These are phyloP conservation scores for Silurus meridionalis DNA, from an alignment of 2,113 vertebrate species.

Conservation along the genomic window DNA sequence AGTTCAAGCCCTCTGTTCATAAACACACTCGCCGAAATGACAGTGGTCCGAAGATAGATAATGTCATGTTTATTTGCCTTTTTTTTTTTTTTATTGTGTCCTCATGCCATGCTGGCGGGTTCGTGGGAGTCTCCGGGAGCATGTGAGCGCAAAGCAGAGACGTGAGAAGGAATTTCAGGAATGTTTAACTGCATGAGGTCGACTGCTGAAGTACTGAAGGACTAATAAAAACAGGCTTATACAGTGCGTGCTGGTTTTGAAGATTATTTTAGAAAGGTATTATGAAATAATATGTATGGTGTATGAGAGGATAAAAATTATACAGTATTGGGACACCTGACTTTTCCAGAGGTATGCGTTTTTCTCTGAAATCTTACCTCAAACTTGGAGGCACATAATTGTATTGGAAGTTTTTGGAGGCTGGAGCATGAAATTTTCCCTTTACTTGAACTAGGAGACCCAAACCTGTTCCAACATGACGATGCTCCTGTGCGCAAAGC, in stretches of 20 bases:
- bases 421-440: too few relatives aligned
- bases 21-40: not conserved
- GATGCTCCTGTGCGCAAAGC: too few relatives aligned
- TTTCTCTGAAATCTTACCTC: too few relatives aligned
- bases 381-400: too few relatives aligned
- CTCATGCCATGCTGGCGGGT: conserved; percentile 13
- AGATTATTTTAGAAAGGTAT: not conserved
- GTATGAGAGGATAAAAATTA: too few relatives aligned
- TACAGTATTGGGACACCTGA: too few relatives aligned
- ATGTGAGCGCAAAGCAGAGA: conserved; percentile 15
- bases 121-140: not conserved
- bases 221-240: not conserved
- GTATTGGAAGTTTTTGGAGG: too few relatives aligned
- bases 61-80: conserved; percentile 8
- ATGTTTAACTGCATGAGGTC: not conserved
- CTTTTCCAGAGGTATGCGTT: too few relatives aligned
- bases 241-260: not conserved
- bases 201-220: not conserved
- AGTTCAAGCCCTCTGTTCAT: not conserved
- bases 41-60: not conserved
- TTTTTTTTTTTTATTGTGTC: conserved; percentile 3
- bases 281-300: not conserved
- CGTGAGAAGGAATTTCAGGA: conserved; percentile 11
- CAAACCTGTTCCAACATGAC: too few relatives aligned
- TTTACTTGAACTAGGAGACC: too few relatives aligned